Conservation (phyloP, 2,797 vertebrate genomes). For the Huso huso region DNA sequence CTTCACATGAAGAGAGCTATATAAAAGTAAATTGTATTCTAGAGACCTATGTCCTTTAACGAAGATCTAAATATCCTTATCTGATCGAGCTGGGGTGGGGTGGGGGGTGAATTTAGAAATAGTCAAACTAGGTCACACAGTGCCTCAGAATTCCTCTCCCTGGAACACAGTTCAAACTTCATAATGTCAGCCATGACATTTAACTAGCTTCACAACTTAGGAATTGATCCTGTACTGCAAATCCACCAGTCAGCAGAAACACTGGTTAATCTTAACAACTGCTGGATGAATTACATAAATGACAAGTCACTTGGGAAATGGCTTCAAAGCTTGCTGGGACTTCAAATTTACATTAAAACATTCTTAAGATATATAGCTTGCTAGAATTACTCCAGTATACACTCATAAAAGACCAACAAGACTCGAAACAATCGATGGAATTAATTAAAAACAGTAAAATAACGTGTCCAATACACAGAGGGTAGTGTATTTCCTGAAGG, state of each 20-base stretch:
- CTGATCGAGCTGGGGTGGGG: conserved; percentile 25
- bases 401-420: too few species aligned
- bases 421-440: too few species aligned
- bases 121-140: conserved; percentile 35
- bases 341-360: too few species aligned
- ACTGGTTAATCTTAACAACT: conserved; percentile 1
- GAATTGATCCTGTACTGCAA: conserved; percentile 16
- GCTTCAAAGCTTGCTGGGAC: too few species aligned
- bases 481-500: too few species aligned
- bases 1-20: too few species aligned
- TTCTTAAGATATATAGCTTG: too few species aligned
- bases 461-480: too few species aligned
- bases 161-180: conserved; percentile 21
- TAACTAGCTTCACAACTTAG: conserved; percentile 14
- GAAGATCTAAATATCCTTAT: conserved; percentile 25
- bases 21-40: too few species aligned
- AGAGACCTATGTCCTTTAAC: conserved; percentile 27
- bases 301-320: not conserved
- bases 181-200: conserved; percentile 32
- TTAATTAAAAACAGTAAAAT: too few species aligned
- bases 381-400: too few species aligned
- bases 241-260: not conserved
- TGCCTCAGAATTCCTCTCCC: conserved; percentile 27
- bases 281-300: not conserved
- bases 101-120: conserved; percentile 31